These are phyloP conservation scores for Leucoraja erinaceus DNA, from an alignment of 2,113 vertebrate genomes.

Conservation along the genomic window DNA sequence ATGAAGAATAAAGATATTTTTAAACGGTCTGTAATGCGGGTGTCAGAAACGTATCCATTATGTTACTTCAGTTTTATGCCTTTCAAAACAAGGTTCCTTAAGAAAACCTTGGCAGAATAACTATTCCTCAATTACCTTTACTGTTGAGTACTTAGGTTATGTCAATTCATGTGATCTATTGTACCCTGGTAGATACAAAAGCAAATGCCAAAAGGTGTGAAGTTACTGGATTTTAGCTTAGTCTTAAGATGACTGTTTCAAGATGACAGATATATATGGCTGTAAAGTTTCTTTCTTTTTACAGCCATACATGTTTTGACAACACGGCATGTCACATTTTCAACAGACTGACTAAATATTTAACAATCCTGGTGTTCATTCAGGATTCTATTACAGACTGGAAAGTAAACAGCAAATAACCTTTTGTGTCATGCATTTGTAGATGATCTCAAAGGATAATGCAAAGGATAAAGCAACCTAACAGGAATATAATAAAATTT, in stretches of 20 bases:
- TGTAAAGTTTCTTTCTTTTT: conserved; percentile 2
- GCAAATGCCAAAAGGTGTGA: background rate
- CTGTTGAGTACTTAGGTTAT: background rate
- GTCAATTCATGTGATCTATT: background rate
- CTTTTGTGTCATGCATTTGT: background rate
- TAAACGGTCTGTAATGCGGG: background rate
- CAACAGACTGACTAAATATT: conserved; percentile 6
- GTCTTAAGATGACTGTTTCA: background rate
- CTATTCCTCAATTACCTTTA: background rate
- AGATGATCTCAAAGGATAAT: background rate
- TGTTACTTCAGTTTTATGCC: background rate
- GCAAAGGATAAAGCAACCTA: background rate
- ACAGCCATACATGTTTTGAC: conserved; percentile 10
- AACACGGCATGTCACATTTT: background rate
- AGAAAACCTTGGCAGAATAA: background rate
- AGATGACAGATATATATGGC: background rate
- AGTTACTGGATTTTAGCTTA: conserved; percentile 2
- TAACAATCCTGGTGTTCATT: background rate
- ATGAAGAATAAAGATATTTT: background rate
- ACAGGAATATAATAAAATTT: background rate
- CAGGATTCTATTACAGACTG: background rate
- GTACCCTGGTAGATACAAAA: background rate
- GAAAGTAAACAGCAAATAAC: background rate
- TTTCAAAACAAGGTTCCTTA: background rate
- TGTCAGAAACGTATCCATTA: background rate